Conservation (phyloP, 2,888 invertebrate genomes). For the Leptarthrus brevirostris region DNA sequence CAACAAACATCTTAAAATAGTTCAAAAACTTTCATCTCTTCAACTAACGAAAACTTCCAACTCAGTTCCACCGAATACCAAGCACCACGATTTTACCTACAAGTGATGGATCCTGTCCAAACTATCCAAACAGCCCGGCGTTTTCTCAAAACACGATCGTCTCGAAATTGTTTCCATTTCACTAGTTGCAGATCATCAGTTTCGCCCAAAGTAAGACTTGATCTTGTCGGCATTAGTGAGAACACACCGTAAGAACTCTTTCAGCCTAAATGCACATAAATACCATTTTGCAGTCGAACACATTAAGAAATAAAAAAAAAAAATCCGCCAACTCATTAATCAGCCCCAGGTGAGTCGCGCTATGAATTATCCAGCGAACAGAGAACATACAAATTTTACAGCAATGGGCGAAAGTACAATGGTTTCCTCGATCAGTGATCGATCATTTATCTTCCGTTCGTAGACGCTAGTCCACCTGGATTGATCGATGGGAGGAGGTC, state of each 20-base stretch:
- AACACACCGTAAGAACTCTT: constrained; percentile 2
- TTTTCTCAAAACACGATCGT: constrained; percentile 23
- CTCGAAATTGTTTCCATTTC: neutral
- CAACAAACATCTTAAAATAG: neutral
- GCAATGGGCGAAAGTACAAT: constrained; percentile 41
- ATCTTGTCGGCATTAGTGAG: neutral
- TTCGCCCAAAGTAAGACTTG: too few relatives aligned
- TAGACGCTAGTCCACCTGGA: constrained; percentile 10
- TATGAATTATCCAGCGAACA: neutral
- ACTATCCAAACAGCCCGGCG: constrained; percentile 1
- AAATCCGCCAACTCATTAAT: constrained; percentile 45
- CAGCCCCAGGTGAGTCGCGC: constrained; percentile 31
- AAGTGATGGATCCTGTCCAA: constrained; percentile 30
- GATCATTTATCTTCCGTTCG: constrained; percentile 39
- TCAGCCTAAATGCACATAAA: neutral
- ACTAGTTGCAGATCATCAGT: too few relatives aligned
- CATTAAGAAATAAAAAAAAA: neutral
- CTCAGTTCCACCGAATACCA: neutral
- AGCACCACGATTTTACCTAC: neutral
- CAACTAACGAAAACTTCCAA: neutral
- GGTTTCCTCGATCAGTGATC: constrained; percentile 1
- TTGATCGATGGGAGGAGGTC: constrained; percentile 27
- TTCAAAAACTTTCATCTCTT: constrained; percentile 38
- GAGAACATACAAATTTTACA: constrained; percentile 3
- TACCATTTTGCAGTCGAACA: neutral